A percentile compares a stretch with the other conserved stretches of the same genome.
phyloP scores from a whole-genome alignment of 2,888 invertebrate species.

The Hipparchia sbordonii region DNA sequence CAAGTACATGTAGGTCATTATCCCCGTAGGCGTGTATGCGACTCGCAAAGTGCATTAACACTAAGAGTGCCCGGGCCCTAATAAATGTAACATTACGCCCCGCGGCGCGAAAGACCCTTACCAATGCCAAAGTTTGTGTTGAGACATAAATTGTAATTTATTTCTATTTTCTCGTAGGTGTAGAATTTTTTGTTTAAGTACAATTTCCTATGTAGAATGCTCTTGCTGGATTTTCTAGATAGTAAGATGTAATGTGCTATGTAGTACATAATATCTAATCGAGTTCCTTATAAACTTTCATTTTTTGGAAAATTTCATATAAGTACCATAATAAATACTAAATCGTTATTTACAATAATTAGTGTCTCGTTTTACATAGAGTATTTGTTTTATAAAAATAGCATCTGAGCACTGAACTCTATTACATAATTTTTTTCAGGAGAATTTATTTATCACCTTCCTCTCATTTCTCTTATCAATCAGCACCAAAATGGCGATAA shows the following conservation, averaged over 20 bases:
- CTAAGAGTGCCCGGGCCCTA: conserved; percentile 55
- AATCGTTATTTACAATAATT: no score
- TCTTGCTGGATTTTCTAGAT: no score
- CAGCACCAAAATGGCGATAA: no score
- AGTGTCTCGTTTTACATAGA: no score
- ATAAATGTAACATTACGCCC: conserved; percentile 46
- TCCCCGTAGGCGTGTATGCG: conserved; percentile 42
- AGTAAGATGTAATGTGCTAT: background rate
- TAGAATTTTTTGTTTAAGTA: conserved; percentile 35
- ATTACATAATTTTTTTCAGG: no score
- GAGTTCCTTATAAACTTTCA: no score
- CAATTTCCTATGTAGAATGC: conserved; percentile 8
- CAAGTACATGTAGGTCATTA: conserved; percentile 36
- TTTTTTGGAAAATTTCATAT: no score
- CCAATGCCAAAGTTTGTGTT: conserved; percentile 40
- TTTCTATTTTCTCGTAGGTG: conserved; percentile 36
- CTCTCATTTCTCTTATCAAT: no score
- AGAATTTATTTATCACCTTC: no score
- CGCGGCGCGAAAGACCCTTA: conserved; percentile 40
- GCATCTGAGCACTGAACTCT: no score
- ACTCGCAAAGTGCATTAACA: conserved; percentile 65
- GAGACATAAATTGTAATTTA: conserved; percentile 49
- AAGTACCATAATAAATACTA: no score
- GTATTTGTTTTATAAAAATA: no score
- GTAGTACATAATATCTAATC: background rate